Evolutionary conservation across 2,888 invertebrate genomes (phyloP).

Genomic region (Theretra japonica): DNA sequence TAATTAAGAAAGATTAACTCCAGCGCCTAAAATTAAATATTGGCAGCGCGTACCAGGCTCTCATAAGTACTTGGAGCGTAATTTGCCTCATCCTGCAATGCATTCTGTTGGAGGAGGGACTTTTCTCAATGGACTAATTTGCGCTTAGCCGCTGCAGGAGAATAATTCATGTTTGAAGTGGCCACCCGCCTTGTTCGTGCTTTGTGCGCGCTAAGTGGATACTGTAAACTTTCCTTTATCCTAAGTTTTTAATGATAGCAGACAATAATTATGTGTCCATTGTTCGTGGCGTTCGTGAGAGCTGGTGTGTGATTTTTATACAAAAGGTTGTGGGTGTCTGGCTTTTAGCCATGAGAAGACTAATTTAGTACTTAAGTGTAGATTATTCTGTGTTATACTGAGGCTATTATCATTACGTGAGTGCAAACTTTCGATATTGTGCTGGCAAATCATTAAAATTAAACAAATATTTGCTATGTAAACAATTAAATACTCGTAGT

Average conservation of each 20-base stretch:
- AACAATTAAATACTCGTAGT: no score
- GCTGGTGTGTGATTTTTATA: no score
- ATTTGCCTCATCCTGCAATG: slow-evolving; percentile 22
- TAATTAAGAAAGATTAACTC: not conserved
- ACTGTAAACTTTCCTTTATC: slow-evolving; percentile 24
- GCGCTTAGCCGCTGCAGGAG: slow-evolving; percentile 17
- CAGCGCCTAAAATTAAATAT: slow-evolving; percentile 4
- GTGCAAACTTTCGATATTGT: no score
- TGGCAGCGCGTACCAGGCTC: not conserved
- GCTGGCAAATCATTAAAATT: no score
- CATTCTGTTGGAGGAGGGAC: slow-evolving; percentile 16
- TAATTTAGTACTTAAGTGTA: no score
- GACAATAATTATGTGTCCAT: slow-evolving; percentile 4
- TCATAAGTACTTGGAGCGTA: not conserved
- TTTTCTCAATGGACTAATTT: slow-evolving; percentile 27
- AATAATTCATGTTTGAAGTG: slow-evolving; percentile 27
- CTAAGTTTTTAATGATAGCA: slow-evolving; percentile 22
- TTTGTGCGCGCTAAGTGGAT: slow-evolving; percentile 19
- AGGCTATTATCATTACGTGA: no score
- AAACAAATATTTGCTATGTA: no score
- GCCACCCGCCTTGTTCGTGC: slow-evolving; percentile 2
- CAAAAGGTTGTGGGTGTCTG: no score
- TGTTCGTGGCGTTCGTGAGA: not conserved
- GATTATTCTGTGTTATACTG: no score
- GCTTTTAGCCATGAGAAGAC: no score